Conservation (phyloP, 2,113 vertebrate species). For the Microcebus lehilahytsara region DNA sequence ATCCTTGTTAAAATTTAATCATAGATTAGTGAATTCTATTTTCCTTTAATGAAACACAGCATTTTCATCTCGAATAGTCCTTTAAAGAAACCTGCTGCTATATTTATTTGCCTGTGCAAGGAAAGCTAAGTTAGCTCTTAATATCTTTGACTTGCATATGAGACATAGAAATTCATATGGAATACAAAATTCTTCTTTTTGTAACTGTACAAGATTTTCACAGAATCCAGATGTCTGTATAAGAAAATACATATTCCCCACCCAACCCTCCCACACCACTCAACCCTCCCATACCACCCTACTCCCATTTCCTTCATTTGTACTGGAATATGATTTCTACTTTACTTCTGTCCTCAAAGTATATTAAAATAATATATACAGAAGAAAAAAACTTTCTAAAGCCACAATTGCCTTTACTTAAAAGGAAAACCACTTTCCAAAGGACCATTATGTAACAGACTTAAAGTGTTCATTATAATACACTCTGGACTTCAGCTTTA, state of each 20-base stretch:
- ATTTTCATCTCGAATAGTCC: constrained; percentile 21
- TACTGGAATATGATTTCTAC: background rate
- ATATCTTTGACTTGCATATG: constrained; percentile 31
- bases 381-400: constrained; percentile 40
- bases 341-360: background rate
- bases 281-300: background rate
- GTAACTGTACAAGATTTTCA: background rate
- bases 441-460: constrained; percentile 44
- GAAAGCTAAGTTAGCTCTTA: constrained; percentile 44
- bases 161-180: constrained; percentile 13
- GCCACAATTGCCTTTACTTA: constrained; percentile 14
- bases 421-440: constrained; percentile 54
- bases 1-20: constrained; percentile 35
- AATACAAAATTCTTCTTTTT: background rate
- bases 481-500: constrained; percentile 30
- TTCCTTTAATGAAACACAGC: constrained; percentile 34
- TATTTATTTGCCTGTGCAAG: constrained; percentile 29
- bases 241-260: background rate
- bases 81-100: constrained; percentile 24
- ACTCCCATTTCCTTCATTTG: background rate
- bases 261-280: too few species aligned
- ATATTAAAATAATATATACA: constrained; percentile 25
- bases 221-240: background rate
- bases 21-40: constrained; percentile 26
- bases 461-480: constrained; percentile 54